phyloP scores from a whole-genome alignment of 2,888 invertebrate species.

The Cephus rjabovi region DNA sequence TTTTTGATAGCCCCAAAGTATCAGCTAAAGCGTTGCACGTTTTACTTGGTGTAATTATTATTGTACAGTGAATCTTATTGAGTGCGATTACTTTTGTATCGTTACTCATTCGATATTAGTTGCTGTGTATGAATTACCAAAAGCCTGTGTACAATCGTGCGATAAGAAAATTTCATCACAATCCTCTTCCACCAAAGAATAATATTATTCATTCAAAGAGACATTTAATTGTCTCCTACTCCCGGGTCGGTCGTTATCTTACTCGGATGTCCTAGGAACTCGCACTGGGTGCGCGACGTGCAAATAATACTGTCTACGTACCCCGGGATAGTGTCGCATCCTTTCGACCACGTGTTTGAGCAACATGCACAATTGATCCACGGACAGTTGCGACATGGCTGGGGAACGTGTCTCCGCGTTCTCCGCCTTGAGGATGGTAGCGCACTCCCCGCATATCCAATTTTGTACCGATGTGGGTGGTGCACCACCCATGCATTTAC shows the following conservation, averaged over 20 bases:
- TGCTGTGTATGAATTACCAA: background rate
- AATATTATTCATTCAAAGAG: background rate
- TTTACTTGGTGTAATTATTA: background rate
- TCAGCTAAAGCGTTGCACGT: background rate
- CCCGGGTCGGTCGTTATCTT: background rate
- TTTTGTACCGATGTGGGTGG: slow-evolving; percentile 68
- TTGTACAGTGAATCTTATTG: background rate
- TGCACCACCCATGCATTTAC: slow-evolving; percentile 76
- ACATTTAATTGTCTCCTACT: background rate
- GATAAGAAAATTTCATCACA: background rate
- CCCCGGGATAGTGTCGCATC: slow-evolving; percentile 85
- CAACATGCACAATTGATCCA: slow-evolving; percentile 82
- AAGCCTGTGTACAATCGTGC: background rate
- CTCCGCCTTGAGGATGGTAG: slow-evolving; percentile 78
- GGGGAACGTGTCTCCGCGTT: slow-evolving; percentile 77
- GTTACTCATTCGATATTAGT: background rate
- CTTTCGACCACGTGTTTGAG: slow-evolving; percentile 83
- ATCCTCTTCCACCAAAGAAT: background rate
- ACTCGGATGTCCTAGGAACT: background rate
- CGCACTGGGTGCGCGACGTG: background rate
- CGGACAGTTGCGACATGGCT: slow-evolving; percentile 78
- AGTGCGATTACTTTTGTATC: background rate
- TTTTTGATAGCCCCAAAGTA: background rate
- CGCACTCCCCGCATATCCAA: slow-evolving; percentile 93
- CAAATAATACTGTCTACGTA: slow-evolving; percentile 65